These are phyloP conservation scores for Jordanella pulchra DNA, from an alignment of 2,797 vertebrate species.

Conservation along the genomic window DNA sequence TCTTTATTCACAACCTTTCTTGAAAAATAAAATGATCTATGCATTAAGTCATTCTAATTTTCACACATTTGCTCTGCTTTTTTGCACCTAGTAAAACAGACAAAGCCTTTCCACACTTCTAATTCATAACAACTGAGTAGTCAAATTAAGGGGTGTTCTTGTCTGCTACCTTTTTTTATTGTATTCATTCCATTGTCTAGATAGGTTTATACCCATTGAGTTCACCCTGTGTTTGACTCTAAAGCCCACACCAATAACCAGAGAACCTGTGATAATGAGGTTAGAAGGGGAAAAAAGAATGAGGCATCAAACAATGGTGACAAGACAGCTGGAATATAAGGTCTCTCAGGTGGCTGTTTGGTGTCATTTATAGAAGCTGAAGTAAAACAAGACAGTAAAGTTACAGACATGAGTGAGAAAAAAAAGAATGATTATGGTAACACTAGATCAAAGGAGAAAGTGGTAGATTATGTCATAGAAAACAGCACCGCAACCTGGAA, in stretches of 20 bases:
- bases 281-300: conserved; percentile 20
- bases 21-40: conserved; percentile 56
- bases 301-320: conserved; percentile 31
- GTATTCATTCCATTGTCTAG: conserved; percentile 54
- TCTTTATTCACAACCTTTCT: conserved; percentile 61
- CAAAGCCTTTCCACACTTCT: conserved; percentile 14
- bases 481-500: conserved; percentile 16
- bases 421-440: conserved; percentile 34
- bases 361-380: conserved; percentile 14
- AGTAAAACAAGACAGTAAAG: conserved; percentile 9
- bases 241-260: conserved; percentile 27
- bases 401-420: conserved; percentile 24
- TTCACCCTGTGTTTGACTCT: conserved; percentile 42
- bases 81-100: conserved; percentile 17
- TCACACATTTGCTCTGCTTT: conserved; percentile 11
- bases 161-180: conserved; percentile 22
- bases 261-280: conserved; percentile 36
- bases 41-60: conserved; percentile 5
- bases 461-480: conserved; percentile 18
- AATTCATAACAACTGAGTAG: conserved; percentile 63
- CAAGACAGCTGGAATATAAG: conserved; percentile 11
- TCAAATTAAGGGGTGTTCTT: conserved; percentile 52
- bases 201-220: conserved; percentile 48
- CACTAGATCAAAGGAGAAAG: conserved; percentile 1
- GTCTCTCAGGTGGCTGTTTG: conserved; percentile 31